Evolutionary conservation across 2,888 invertebrate genomes (phyloP).

Genomic region (Gymnoscelis rufifasciata): DNA sequence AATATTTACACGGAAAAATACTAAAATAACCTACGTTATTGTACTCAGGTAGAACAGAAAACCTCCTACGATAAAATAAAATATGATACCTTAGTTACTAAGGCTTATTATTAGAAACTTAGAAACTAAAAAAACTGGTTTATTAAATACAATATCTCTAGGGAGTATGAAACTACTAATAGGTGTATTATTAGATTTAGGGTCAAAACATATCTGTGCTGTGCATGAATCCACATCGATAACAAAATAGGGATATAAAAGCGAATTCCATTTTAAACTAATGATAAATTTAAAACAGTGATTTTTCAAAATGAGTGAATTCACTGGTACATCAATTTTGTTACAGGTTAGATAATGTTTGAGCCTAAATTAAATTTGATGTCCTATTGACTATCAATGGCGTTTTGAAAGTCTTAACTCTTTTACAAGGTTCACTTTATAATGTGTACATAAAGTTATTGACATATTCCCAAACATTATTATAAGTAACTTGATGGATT

Average conservation of each 20-base stretch:
- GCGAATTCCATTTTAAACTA: too few relatives aligned
- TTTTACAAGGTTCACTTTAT: too few relatives aligned
- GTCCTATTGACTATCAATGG: not conserved
- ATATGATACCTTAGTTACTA: constrained; percentile 35
- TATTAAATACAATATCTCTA: not conserved
- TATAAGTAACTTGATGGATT: too few relatives aligned
- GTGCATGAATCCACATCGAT: not conserved
- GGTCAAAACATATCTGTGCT: not conserved
- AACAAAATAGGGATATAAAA: not conserved
- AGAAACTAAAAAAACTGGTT: not conserved
- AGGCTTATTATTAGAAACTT: constrained; percentile 1
- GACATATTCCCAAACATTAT: too few relatives aligned
- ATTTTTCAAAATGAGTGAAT: too few relatives aligned
- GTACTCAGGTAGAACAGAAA: constrained; percentile 58
- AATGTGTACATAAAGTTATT: too few relatives aligned
- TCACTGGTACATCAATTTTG: too few relatives aligned
- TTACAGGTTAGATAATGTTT: not conserved
- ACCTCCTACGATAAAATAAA: constrained; percentile 43
- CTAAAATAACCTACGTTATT: constrained; percentile 48
- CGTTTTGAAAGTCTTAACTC: too few relatives aligned
- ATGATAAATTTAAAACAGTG: too few relatives aligned
- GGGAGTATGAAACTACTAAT: too few relatives aligned
- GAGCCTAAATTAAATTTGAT: not conserved
- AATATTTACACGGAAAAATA: constrained; percentile 58
- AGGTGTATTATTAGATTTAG: not conserved